Percentiles rank a stretch among this genome's conserved stretches.
Evolutionary conservation across 1,140 invertebrate species (phyloP).

Genomic region (Hydropsyche tenuis): DNA sequence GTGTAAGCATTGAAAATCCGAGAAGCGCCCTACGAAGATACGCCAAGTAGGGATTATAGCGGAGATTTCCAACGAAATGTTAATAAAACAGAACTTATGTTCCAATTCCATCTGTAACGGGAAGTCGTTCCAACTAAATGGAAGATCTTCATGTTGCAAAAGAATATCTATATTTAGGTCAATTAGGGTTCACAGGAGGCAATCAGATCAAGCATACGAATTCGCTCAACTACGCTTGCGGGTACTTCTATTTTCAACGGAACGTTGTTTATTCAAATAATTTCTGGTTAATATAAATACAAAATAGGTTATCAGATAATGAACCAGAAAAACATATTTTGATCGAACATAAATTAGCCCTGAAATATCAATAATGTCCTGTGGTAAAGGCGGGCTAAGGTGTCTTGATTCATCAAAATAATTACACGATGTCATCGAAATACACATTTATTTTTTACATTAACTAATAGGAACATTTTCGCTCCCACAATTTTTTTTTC

Average conservation of each 20-base stretch:
- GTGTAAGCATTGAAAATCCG: constrained; percentile 5
- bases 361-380: too few species aligned
- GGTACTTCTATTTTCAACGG: too few species aligned
- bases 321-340: too few species aligned
- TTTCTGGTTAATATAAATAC: too few species aligned
- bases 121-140: constrained; percentile 20
- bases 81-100: constrained; percentile 21
- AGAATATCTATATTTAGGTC: constrained; percentile 25
- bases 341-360: too few species aligned
- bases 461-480: not conserved
- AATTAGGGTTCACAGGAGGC: constrained; percentile 7
- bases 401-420: too few species aligned
- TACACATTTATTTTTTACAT: too few species aligned
- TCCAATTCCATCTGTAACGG: constrained; percentile 10
- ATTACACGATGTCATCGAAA: too few species aligned
- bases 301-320: too few species aligned
- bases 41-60: constrained; percentile 10
- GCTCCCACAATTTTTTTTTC: not conserved
- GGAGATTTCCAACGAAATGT: constrained; percentile 8
- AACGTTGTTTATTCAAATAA: too few species aligned
- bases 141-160: constrained; percentile 6
- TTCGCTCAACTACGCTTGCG: not conserved
- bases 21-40: not conserved
- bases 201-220: constrained; percentile 13
- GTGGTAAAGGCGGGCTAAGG: too few species aligned